These are phyloP conservation scores for Xiphophorus hellerii DNA, from an alignment of 2,113 vertebrate species.

Conservation along the genomic window DNA sequence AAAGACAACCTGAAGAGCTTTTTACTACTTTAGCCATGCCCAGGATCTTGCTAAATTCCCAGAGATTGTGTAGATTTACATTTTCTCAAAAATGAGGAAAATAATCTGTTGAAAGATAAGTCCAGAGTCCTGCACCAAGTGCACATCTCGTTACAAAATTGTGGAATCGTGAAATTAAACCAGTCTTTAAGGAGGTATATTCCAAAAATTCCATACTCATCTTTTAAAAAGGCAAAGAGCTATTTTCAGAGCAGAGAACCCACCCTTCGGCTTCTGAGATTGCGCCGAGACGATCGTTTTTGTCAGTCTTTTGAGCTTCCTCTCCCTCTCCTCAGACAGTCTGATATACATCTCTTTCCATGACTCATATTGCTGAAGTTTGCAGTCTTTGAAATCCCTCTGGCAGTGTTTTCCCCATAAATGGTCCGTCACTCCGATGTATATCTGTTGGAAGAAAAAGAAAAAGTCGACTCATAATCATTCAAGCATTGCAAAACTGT, in stretches of 20 bases:
- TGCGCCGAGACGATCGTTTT: conserved; percentile 86
- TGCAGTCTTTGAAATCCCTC: conserved; percentile 83
- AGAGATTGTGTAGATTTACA: neutral
- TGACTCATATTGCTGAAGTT: conserved; percentile 83
- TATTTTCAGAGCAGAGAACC: neutral
- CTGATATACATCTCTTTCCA: conserved; percentile 89
- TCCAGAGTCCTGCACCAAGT: neutral
- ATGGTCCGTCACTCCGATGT: conserved; percentile 82
- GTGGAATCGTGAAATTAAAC: neutral
- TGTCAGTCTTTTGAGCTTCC: conserved; percentile 84
- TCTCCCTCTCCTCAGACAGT: conserved; percentile 84
- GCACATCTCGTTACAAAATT: neutral
- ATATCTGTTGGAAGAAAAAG: conserved; percentile 66
- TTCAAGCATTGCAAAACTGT: neutral
- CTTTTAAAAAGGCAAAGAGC: neutral
- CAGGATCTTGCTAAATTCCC: no score
- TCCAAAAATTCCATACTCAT: neutral
- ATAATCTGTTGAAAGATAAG: neutral
- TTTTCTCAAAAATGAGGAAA: neutral
- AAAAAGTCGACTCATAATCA: neutral
- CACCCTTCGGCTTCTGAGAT: conserved; percentile 87
- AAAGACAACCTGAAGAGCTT: no score
- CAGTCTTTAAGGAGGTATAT: neutral
- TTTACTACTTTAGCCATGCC: no score
- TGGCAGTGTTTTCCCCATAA: conserved; percentile 88